Base-by-base conservation (phyloP, 1,140 invertebrate genomes). In the Leptinotarsa undecemlineata region DNA sequence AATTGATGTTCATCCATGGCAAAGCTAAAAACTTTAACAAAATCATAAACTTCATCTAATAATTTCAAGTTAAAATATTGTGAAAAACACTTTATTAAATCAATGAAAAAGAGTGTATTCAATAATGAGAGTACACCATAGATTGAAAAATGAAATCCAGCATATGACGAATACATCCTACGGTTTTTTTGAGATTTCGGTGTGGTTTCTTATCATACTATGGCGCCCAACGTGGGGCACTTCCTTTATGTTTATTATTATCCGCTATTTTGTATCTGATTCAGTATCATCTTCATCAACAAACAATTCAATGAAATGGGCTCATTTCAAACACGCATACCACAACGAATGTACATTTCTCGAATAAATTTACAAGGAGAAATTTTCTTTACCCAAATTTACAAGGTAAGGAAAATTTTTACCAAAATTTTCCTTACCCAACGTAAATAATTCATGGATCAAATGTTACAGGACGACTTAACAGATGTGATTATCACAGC, bases 401-500 rank as follows among this genome's bases (percentile, higher is more conserved):
- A 14, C 17, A 57, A 57, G 17, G 1, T n/a, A n/a, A 4, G 3
- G n/a, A 57, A 64, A 1, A 26, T 42, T 42, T 8, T 42, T 42
- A 20, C 63, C 20, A 64, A 61, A 33, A n/a, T n/a, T n/a, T n/a
- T 1, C 4, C 15, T 23, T 5, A 20, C 2, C 26, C 19, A 33
- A 64, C 20, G 20, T 21, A 20, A 23, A 2, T 20, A 64, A 64
- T 64, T 33, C 26, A 64, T 64, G 63, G 11, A 21, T 64, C 13
- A 33, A 33, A 42, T 17, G 63, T 64, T 21, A 64, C 63, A 19
- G 15, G 63, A 20, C 63, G 63, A 64, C 69, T 42, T 57, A 23
- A 72, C 60, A 72, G 71, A 72, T 63, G 71, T 72, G 71, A 70
- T 60, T 72, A 72, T 72, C 71, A 72, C 71, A 73, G 64, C 64